These are phyloP conservation scores for Enteromius afrohamiltoni DNA, from an alignment of 2,797 vertebrate genomes.

Conservation along the genomic window DNA sequence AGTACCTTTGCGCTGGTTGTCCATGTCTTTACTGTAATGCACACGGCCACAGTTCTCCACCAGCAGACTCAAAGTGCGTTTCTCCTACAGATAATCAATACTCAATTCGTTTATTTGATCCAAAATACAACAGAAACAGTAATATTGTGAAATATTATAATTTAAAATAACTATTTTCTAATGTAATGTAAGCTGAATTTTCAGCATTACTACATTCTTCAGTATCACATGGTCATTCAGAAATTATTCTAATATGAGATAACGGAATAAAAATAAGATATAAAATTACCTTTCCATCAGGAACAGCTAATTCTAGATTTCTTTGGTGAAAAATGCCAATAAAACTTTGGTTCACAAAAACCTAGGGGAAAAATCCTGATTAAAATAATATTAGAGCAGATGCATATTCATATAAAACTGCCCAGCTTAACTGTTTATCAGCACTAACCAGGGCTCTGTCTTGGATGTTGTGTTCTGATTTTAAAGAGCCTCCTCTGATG, in stretches of 20 bases:
- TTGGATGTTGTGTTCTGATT: constrained; percentile 78
- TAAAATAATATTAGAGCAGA: constrained; percentile 1
- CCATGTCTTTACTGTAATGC: constrained; percentile 83
- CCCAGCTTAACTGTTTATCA: background rate
- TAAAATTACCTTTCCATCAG: constrained; percentile 84
- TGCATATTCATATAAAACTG: background rate
- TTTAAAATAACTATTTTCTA: background rate
- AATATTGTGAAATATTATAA: background rate
- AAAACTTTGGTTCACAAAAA: constrained; percentile 87
- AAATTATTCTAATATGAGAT: background rate
- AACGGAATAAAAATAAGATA: background rate
- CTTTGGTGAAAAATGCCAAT: constrained; percentile 88
- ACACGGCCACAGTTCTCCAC: constrained; percentile 93
- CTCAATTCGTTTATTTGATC: background rate
- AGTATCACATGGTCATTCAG: background rate
- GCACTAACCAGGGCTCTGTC: constrained; percentile 88
- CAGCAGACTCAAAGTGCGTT: constrained; percentile 84
- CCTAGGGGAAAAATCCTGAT: constrained; percentile 71
- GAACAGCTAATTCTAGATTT: constrained; percentile 78
- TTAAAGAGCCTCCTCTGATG: constrained; percentile 80
- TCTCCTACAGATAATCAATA: constrained; percentile 73
- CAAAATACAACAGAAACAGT: background rate
- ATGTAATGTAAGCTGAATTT: background rate
- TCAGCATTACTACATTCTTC: background rate
- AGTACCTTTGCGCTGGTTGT: constrained; percentile 91